A percentile compares a stretch with the other conserved stretches of the same genome.
These are phyloP conservation scores for Drosophila triauraria DNA, from an alignment of 1,140 invertebrate species.

Conservation along the genomic window DNA sequence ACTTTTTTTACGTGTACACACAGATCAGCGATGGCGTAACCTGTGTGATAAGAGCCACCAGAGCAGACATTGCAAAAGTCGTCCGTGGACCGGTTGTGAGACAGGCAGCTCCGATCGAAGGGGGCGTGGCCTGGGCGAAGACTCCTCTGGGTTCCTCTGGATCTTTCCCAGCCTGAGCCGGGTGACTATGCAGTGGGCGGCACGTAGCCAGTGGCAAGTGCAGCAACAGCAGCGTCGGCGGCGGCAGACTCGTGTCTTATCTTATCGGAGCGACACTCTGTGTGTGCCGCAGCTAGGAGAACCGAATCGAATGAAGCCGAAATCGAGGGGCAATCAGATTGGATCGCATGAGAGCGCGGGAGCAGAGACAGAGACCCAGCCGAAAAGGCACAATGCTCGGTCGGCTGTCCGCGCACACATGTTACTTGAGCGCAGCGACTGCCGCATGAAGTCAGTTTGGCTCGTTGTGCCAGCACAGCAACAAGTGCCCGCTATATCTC, in stretches of 20 bases:
- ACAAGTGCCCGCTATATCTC: slow-evolving; percentile 63
- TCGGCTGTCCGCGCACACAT: slow-evolving; percentile 39
- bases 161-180: slow-evolving; percentile 14
- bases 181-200: slow-evolving; percentile 55
- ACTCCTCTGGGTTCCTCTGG: slow-evolving; percentile 18
- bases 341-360: slow-evolving; percentile 32
- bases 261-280: slow-evolving; percentile 51
- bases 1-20: slow-evolving; percentile 9
- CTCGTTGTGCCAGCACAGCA: slow-evolving; percentile 76
- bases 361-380: slow-evolving; percentile 37
- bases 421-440: slow-evolving; percentile 72
- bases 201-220: slow-evolving; percentile 57
- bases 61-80: slow-evolving; percentile 36
- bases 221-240: slow-evolving; percentile 1
- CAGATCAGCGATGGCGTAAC: slow-evolving; percentile 34
- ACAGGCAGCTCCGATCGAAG: slow-evolving; percentile 8
- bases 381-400: slow-evolving; percentile 42
- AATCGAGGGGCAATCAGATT: slow-evolving; percentile 23
- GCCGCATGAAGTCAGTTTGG: slow-evolving; percentile 76
- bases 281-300: slow-evolving; percentile 33
- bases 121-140: slow-evolving; percentile 17
- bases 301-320: slow-evolving; percentile 31
- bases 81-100: slow-evolving; percentile 21
- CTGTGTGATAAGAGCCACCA: slow-evolving; percentile 29
- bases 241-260: slow-evolving; percentile 41